Evolutionary conservation across 2,113 vertebrate genomes (phyloP).

Genomic region (Procapra przewalskii): DNA sequence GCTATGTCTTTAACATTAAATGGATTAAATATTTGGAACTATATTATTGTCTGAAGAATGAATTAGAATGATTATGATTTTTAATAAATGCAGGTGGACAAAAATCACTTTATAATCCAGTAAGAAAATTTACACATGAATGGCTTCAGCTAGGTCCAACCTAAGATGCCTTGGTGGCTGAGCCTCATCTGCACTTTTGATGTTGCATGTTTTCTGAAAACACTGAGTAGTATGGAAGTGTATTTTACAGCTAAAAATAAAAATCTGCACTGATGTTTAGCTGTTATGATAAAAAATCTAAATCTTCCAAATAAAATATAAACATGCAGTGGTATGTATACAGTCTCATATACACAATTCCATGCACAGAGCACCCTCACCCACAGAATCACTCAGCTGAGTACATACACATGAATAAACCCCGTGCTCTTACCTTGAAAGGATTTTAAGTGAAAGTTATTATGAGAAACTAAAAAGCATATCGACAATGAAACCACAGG

Average conservation of each 20-base stretch:
- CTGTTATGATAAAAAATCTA: background rate
- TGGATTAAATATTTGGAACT: background rate
- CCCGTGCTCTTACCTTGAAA: background rate
- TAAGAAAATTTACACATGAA: background rate
- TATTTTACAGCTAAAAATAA: background rate
- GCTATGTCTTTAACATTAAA: background rate
- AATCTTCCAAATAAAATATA: background rate
- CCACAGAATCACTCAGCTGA: background rate
- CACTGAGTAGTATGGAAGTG: background rate
- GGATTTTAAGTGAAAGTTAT: background rate
- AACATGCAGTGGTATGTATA: accelerated
- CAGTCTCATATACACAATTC: background rate
- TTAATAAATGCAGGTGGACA: background rate
- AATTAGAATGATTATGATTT: background rate
- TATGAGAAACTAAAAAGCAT: background rate
- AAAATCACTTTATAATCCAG: background rate
- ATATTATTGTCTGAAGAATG: background rate
- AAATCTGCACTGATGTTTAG: background rate
- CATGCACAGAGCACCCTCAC: no score
- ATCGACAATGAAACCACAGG: background rate
- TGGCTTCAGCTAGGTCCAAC: background rate
- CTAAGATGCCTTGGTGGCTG: no score
- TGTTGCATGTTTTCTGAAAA: background rate
- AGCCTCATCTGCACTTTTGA: background rate
- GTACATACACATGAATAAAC: background rate